A percentile compares a stretch with the other conserved stretches of the same genome.
Conservation (phyloP, 2,113 vertebrate species). For the Plecturocebus donacophilus region DNA sequence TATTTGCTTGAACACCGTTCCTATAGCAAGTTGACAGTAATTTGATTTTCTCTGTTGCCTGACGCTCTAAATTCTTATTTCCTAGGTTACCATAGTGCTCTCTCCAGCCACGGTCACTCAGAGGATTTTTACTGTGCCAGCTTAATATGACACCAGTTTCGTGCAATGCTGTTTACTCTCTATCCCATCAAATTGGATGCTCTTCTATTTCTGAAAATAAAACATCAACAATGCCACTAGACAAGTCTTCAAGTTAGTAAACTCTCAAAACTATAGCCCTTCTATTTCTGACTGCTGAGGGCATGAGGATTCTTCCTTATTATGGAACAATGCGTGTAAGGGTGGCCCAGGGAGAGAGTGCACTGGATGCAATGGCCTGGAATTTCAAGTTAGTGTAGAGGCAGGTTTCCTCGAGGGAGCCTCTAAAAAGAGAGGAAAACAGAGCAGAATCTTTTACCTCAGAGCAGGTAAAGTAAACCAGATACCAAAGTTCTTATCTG, state of each 20-base stretch:
- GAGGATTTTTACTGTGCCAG: neutral
- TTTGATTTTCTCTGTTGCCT: conserved; percentile 67
- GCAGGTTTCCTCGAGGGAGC: neutral
- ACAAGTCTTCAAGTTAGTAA: conserved; percentile 53
- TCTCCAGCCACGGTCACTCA: neutral
- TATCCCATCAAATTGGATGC: conserved; percentile 37
- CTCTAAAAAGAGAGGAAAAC: neutral
- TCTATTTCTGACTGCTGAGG: conserved; percentile 42
- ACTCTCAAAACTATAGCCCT: neutral
- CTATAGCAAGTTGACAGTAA: conserved; percentile 59
- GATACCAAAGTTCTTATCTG: neutral
- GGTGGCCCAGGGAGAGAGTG: fast-evolving
- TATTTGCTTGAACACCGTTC: conserved; percentile 36
- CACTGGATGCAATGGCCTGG: neutral
- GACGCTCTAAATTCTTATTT: conserved; percentile 65
- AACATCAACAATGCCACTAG: conserved; percentile 12
- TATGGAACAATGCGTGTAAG: neutral
- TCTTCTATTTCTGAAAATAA: neutral
- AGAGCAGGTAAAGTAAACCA: neutral
- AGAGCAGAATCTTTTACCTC: neutral
- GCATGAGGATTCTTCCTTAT: neutral
- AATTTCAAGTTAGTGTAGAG: neutral
- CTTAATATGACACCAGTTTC: conserved; percentile 6
- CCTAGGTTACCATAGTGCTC: neutral
- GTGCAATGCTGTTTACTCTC: conserved; percentile 24